Percentiles rank a stretch among this genome's conserved stretches.
phyloP scores from a whole-genome alignment of 2,888 invertebrate species.

The Eulithis testata region DNA sequence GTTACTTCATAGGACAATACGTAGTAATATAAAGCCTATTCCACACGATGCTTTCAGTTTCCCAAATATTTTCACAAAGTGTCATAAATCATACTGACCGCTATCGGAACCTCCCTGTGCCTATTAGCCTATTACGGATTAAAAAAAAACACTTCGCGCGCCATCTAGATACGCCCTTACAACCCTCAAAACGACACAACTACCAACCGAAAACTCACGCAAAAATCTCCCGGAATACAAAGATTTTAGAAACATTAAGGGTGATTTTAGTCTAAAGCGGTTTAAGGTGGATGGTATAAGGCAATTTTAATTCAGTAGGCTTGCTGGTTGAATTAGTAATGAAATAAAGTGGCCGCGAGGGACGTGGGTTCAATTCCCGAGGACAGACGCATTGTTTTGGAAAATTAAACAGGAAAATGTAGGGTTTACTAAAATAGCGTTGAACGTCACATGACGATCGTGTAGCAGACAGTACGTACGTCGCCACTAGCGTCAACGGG shows the following conservation, averaged over 20 bases:
- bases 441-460: background rate
- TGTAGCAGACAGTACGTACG: background rate
- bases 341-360: slow-evolving; percentile 72
- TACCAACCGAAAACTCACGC: slow-evolving; percentile 25
- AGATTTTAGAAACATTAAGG: slow-evolving; percentile 17
- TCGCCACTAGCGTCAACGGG: too few relatives aligned
- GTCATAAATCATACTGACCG: slow-evolving; percentile 68
- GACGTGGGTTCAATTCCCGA: slow-evolving; percentile 57
- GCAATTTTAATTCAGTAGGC: slow-evolving; percentile 67
- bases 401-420: slow-evolving; percentile 51
- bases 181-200: slow-evolving; percentile 22
- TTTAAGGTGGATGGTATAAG: slow-evolving; percentile 42
- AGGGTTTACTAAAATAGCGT: background rate
- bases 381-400: slow-evolving; percentile 49
- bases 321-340: slow-evolving; percentile 75
- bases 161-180: slow-evolving; percentile 65
- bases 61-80: slow-evolving; percentile 54
- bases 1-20: too few relatives aligned
- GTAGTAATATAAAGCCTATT: slow-evolving; percentile 27
- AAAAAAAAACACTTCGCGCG: slow-evolving; percentile 76
- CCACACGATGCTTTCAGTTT: slow-evolving; percentile 42
- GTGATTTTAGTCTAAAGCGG: slow-evolving; percentile 34
- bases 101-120: slow-evolving; percentile 62
- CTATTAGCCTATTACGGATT: slow-evolving; percentile 78
- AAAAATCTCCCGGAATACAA: slow-evolving; percentile 17